Evolutionary conservation across 2,888 invertebrate genomes (phyloP).

Genomic region (Octonoba sinensis): DNA sequence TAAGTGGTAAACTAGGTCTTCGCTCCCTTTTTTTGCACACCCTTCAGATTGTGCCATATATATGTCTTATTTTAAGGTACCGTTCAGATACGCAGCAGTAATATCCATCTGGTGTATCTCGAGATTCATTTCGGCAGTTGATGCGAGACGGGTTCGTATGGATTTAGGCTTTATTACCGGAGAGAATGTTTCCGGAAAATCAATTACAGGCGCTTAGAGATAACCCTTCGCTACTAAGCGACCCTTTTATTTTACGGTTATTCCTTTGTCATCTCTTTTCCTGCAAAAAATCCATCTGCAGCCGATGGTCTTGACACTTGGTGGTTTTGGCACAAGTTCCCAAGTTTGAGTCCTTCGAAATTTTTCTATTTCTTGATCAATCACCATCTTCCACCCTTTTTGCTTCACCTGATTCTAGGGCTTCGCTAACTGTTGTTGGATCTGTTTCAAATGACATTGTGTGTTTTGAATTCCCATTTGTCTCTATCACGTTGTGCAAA

Average conservation of each 20-base stretch:
- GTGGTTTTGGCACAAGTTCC: conserved; percentile 9
- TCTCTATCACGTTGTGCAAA: neutral
- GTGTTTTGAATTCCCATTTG: neutral
- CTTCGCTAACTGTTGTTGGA: neutral
- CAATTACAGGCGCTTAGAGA: neutral
- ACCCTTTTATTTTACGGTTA: conserved; percentile 9
- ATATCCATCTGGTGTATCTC: conserved; percentile 21
- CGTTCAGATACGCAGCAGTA: conserved; percentile 18
- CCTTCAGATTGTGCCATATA: conserved; percentile 11
- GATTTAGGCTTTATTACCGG: neutral
- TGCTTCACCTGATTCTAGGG: neutral
- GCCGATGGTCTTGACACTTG: neutral
- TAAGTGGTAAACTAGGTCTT: conserved; percentile 15
- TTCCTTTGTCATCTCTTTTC: neutral
- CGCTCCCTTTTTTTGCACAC: neutral
- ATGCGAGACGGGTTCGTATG: neutral
- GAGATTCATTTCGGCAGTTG: conserved; percentile 1
- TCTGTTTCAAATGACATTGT: too few relatives aligned
- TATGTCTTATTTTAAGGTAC: conserved; percentile 16
- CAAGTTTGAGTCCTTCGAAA: conserved; percentile 4
- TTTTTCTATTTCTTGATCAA: conserved; percentile 19
- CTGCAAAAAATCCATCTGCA: conserved; percentile 2
- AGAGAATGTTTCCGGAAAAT: conserved; percentile 21
- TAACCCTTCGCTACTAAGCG: conserved; percentile 12
- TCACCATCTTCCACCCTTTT: conserved; percentile 7